Evolutionary conservation across 92 coral and sea anemone genomes (phyloP).

Genomic region (Pocillopora grandis): DNA sequence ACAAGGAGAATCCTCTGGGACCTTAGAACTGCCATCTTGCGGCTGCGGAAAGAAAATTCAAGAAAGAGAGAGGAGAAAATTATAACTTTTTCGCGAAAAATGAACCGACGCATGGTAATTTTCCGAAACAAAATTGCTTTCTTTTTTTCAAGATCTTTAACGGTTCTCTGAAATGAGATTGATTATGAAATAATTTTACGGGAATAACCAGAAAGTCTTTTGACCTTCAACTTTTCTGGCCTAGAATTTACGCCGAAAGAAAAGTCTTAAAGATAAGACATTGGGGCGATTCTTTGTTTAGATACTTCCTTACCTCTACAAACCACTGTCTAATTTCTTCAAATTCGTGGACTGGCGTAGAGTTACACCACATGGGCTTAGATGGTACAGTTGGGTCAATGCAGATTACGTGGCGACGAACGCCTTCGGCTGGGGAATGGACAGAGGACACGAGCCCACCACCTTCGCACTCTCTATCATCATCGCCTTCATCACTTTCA

Average conservation of each 20-base stretch:
- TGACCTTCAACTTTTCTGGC: too few species aligned
- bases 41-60: neutral
- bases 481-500: constrained; percentile 46
- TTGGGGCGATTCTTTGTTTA: neutral
- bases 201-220: too few species aligned
- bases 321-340: constrained; percentile 53
- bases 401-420: constrained; percentile 67
- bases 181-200: too few species aligned
- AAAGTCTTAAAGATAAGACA: too few species aligned
- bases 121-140: too few species aligned
- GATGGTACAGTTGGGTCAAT: constrained; percentile 45
- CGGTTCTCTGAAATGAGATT: too few species aligned
- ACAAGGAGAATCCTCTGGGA: constrained; percentile 24
- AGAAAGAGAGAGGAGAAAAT: too few species aligned
- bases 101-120: too few species aligned
- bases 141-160: too few species aligned
- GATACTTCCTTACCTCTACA: neutral
- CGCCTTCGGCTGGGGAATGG: neutral
- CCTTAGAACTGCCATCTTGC: neutral
- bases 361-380: constrained; percentile 74
- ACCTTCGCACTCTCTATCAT: constrained; percentile 5
- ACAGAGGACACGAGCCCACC: constrained; percentile 1
- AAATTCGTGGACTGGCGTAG: constrained; percentile 60
- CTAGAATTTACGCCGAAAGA: too few species aligned
- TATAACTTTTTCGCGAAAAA: too few species aligned